These are phyloP conservation scores for Periphyllus acericola DNA, from an alignment of 2,888 invertebrate species.

Conservation along the genomic window DNA sequence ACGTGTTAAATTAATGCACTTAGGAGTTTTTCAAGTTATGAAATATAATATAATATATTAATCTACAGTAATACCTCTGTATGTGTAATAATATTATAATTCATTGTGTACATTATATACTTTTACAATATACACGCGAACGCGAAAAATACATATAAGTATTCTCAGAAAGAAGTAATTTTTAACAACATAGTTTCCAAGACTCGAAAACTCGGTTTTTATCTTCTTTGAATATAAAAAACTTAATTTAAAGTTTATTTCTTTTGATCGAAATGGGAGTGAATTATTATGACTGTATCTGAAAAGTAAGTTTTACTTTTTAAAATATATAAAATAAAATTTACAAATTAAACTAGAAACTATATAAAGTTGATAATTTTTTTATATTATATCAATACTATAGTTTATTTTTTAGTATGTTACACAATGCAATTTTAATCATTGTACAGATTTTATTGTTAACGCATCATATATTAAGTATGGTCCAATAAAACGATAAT, in stretches of 20 bases:
- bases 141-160: neutral
- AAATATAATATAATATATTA: neutral
- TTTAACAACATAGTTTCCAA: neutral
- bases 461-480: too few relatives aligned
- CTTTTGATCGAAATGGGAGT: constrained; percentile 44
- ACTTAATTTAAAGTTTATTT: constrained; percentile 51
- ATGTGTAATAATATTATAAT: neutral
- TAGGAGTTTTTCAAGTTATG: neutral
- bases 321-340: constrained; percentile 1
- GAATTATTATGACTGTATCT: constrained; percentile 44
- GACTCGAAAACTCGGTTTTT: constrained; percentile 16
- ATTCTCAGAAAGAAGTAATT: constrained; percentile 30
- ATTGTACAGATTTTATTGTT: neutral
- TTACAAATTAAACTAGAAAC: constrained; percentile 9
- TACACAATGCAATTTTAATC: neutral
- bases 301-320: constrained; percentile 29
- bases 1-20: neutral
- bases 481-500: too few relatives aligned
- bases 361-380: neutral
- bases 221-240: constrained; percentile 40
- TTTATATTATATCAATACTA: neutral
- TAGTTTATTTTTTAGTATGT: neutral
- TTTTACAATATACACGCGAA: neutral
- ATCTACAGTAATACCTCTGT: neutral
- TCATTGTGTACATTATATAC: neutral